A percentile compares a stretch with the other conserved stretches of the same genome.
Evolutionary conservation across 2,113 vertebrate species (phyloP).

Genomic region (Solenodon paradoxus): DNA sequence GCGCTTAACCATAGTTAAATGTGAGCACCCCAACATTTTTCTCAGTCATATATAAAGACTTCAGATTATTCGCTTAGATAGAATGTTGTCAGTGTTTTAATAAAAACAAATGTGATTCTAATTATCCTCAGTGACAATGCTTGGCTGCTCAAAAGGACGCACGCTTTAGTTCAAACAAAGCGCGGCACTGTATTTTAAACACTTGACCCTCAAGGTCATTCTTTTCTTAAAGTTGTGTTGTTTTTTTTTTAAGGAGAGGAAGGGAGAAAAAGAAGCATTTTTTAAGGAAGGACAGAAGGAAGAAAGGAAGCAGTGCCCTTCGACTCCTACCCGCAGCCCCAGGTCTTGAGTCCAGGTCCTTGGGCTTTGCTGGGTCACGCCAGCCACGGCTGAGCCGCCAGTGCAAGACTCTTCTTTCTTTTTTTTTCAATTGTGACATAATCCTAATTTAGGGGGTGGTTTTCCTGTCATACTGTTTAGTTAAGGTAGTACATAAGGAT

Average conservation of each 20-base stretch:
- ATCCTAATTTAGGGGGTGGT: neutral
- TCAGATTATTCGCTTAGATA: neutral
- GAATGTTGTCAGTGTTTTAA: slow-evolving; percentile 8
- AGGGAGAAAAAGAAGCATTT: too few species aligned
- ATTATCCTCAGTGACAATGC: neutral
- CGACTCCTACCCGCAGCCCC: too few species aligned
- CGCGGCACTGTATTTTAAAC: neutral
- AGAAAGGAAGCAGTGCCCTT: too few species aligned
- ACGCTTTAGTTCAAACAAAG: neutral
- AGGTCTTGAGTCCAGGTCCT: too few species aligned
- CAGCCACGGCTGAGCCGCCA: too few species aligned
- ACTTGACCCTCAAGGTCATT: neutral
- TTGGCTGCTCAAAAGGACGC: neutral
- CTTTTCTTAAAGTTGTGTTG: neutral
- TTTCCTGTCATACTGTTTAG: neutral
- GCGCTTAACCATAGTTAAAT: neutral
- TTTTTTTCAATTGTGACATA: neutral
- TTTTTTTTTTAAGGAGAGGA: too few species aligned
- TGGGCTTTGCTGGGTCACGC: too few species aligned
- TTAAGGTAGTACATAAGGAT: neutral
- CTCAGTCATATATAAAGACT: neutral
- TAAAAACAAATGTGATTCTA: neutral
- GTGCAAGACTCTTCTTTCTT: too few species aligned
- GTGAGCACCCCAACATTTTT: neutral
- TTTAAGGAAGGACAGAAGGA: too few species aligned